These are phyloP conservation scores for Coremacera marginata DNA, from an alignment of 2,888 invertebrate genomes.

Conservation along the genomic window DNA sequence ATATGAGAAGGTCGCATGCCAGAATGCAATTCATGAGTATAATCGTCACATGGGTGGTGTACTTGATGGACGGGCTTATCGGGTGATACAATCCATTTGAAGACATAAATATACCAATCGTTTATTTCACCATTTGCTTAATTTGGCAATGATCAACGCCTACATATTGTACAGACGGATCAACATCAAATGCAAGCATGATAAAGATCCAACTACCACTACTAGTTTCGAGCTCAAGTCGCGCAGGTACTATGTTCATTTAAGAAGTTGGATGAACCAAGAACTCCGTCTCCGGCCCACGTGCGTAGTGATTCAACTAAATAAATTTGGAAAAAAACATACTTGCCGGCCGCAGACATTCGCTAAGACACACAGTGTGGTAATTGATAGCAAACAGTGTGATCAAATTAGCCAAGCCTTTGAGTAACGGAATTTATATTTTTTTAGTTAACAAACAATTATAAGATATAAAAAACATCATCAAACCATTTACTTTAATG, in stretches of 20 bases:
- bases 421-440: no score
- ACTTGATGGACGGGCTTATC: constrained; percentile 36
- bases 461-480: no score
- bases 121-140: constrained; percentile 37
- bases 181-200: neutral
- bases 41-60: constrained; percentile 32
- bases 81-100: constrained; percentile 32
- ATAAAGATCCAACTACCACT: constrained; percentile 13
- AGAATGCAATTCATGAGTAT: no score
- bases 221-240: constrained; percentile 28
- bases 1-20: no score
- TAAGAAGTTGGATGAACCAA: neutral
- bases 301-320: neutral
- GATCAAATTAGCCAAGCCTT: no score
- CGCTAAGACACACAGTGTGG: no score
- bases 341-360: no score
- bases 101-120: constrained; percentile 24
- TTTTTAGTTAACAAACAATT: no score
- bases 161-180: constrained; percentile 27
- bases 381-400: no score
- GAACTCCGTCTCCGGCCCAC: neutral
- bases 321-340: neutral
- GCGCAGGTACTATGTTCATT: constrained; percentile 6
- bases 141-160: constrained; percentile 34
- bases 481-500: no score